Evolutionary conservation across 2,888 invertebrate species (phyloP).

Genomic region (Byasa hedistus): DNA sequence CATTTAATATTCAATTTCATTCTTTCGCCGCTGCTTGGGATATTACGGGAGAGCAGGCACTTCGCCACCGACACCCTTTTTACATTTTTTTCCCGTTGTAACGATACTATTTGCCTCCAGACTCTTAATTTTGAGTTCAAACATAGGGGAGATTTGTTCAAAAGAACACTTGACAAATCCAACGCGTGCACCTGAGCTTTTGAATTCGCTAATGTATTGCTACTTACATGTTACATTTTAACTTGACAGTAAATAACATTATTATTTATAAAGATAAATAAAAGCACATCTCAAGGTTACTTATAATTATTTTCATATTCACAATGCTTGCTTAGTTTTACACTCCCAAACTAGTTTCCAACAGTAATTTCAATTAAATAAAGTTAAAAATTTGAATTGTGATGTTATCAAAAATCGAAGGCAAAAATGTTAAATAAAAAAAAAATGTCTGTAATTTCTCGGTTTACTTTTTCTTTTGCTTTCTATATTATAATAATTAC

Average conservation of each 20-base stretch:
- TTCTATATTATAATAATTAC: no score
- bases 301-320: no score
- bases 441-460: no score
- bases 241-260: not conserved
- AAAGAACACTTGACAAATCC: slow-evolving; percentile 68
- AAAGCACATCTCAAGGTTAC: no score
- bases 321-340: no score
- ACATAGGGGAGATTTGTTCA: slow-evolving; percentile 67
- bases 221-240: slow-evolving; percentile 5
- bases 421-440: no score
- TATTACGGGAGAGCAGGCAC: slow-evolving; percentile 66
- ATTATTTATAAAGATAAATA: not conserved
- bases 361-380: no score
- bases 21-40: slow-evolving; percentile 66
- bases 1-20: slow-evolving; percentile 81
- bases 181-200: slow-evolving; percentile 55
- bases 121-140: slow-evolving; percentile 76
- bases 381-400: no score
- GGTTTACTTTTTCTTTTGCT: no score
- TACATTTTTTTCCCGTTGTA: slow-evolving; percentile 55
- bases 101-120: slow-evolving; percentile 73
- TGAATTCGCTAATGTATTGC: slow-evolving; percentile 32
- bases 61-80: slow-evolving; percentile 72
- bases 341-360: no score
- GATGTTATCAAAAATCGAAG: no score